These are phyloP conservation scores for Symphodus melops DNA, from an alignment of 2,113 vertebrate species.

Conservation along the genomic window DNA sequence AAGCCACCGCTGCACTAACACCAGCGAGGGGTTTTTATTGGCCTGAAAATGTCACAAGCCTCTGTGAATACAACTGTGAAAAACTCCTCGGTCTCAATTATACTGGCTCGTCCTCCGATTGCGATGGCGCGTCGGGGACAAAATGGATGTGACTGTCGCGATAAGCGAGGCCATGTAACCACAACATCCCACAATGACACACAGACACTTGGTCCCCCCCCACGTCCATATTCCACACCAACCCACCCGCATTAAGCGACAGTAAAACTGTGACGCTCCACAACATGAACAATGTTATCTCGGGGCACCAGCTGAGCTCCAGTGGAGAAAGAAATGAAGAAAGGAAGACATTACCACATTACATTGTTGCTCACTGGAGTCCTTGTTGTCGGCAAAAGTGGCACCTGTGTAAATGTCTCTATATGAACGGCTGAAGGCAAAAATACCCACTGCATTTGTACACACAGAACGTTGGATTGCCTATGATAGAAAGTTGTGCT, in stretches of 20 bases:
- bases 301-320: conserved; percentile 62
- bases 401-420: conserved; percentile 34
- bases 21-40: conserved; percentile 7
- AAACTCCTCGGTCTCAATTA: conserved; percentile 22
- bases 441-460: conserved; percentile 12
- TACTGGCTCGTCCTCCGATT: conserved; percentile 21
- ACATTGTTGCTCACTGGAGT: conserved; percentile 28
- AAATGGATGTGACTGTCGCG: conserved; percentile 16
- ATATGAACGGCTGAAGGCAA: conserved; percentile 4
- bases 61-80: conserved; percentile 1
- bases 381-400: conserved; percentile 14
- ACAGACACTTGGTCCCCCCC: conserved; percentile 9
- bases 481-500: too few relatives aligned
- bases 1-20: neutral
- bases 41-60: conserved; percentile 13
- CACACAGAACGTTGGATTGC: neutral
- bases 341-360: conserved; percentile 45
- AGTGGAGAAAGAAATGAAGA: conserved; percentile 46
- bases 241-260: conserved; percentile 36
- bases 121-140: conserved; percentile 14
- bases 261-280: conserved; percentile 39
- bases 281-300: conserved; percentile 68
- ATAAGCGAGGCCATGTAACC: conserved; percentile 23
- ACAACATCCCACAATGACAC: conserved; percentile 8
- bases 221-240: conserved; percentile 30